phyloP scores from a whole-genome alignment of 1,140 invertebrate species.

The Tetranychus cinnabarinus region DNA sequence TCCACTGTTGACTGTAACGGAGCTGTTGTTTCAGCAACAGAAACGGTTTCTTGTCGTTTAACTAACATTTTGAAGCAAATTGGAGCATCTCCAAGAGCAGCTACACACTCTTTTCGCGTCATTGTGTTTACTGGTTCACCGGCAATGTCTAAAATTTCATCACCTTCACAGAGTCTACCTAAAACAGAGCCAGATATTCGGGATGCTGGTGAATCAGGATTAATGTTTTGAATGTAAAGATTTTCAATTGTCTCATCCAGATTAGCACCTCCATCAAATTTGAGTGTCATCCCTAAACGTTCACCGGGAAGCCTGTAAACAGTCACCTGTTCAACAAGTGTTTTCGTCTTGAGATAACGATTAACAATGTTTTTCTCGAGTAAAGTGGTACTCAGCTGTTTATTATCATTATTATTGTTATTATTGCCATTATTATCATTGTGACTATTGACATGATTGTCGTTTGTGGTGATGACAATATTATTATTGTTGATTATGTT shows the following conservation, averaged over 20 bases:
- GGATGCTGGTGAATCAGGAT: slow-evolving; percentile 59
- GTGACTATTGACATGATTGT: background rate
- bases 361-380: background rate
- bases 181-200: slow-evolving; percentile 35
- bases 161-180: slow-evolving; percentile 34
- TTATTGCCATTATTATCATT: background rate
- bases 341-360: background rate
- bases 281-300: slow-evolving; percentile 62
- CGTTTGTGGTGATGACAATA: too few species aligned
- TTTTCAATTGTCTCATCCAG: slow-evolving; percentile 37
- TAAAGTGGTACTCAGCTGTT: background rate
- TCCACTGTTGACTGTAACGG: background rate
- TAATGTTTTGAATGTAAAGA: slow-evolving; percentile 67
- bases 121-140: slow-evolving; percentile 42
- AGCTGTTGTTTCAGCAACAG: background rate
- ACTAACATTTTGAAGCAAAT: slow-evolving; percentile 46
- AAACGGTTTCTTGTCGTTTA: slow-evolving; percentile 19
- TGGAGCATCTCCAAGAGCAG: slow-evolving; percentile 52
- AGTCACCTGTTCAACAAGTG: slow-evolving; percentile 31
- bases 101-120: slow-evolving; percentile 64
- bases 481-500: background rate
- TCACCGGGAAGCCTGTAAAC: slow-evolving; percentile 64
- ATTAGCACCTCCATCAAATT: slow-evolving; percentile 59
- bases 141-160: slow-evolving; percentile 68
- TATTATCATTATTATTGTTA: background rate